phyloP scores from a whole-genome alignment of 2,113 vertebrate genomes.

The Psophia crepitans region DNA sequence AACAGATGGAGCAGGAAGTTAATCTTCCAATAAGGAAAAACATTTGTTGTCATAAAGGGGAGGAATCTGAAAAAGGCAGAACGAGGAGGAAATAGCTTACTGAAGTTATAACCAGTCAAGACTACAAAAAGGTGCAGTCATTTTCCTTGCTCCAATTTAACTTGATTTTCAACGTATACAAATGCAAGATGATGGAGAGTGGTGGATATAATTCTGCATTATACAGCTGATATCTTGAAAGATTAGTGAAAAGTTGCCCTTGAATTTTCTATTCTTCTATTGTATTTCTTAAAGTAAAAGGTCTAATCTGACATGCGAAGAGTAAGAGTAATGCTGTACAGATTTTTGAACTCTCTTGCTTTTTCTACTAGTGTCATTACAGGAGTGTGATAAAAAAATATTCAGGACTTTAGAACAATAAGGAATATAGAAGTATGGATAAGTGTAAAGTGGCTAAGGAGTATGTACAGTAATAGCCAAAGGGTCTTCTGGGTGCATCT shows the following conservation, averaged over 20 bases:
- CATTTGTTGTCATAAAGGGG: not conserved
- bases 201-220: not conserved
- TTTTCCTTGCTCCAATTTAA: not conserved
- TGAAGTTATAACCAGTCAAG: not conserved
- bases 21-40: not conserved
- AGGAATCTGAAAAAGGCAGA: not conserved
- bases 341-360: not conserved
- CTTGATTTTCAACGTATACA: not conserved
- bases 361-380: not conserved
- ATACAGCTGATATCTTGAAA: not conserved
- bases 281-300: not conserved
- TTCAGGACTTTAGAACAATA: not conserved
- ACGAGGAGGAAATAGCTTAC: not conserved
- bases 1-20: not conserved
- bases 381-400: not conserved
- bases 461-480: not conserved
- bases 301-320: not conserved
- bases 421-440: not conserved
- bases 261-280: not conserved
- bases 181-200: not conserved
- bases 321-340: not conserved
- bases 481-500: not conserved
- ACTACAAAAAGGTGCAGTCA: not conserved
- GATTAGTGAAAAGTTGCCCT: not conserved
- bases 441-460: not conserved